Evolutionary conservation across 2,888 invertebrate species (phyloP).

Genomic region (Glyphotaelius pellucidus): DNA sequence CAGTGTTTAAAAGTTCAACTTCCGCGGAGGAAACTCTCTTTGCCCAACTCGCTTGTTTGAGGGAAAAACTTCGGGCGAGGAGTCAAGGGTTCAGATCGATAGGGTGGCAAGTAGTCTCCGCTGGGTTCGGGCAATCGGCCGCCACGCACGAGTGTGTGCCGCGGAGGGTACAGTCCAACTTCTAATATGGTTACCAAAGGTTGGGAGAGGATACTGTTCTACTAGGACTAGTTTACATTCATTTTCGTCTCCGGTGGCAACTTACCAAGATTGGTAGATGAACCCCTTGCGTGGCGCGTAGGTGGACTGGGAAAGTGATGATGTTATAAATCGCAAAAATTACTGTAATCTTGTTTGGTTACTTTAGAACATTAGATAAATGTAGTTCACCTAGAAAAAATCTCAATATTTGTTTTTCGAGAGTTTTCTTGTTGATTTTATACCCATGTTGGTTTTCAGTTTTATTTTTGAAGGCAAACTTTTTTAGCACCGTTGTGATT

Average conservation of each 20-base stretch:
- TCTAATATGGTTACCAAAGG: slow-evolving; percentile 28
- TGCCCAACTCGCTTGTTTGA: slow-evolving; percentile 37
- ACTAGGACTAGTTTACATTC: neutral
- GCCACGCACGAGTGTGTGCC: slow-evolving; percentile 18
- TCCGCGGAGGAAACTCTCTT: neutral
- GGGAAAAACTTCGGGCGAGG: slow-evolving; percentile 29
- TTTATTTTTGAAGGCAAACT: no score
- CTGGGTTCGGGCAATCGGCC: slow-evolving; percentile 32
- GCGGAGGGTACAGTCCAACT: neutral
- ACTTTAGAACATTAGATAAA: neutral
- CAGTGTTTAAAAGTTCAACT: slow-evolving; percentile 41
- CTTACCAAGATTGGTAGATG: neutral
- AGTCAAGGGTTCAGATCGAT: slow-evolving; percentile 41
- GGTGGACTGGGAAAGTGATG: neutral
- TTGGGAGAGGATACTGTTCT: neutral
- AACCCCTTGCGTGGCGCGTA: neutral
- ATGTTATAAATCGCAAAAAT: neutral
- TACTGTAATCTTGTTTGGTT: neutral
- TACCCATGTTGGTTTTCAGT: no score
- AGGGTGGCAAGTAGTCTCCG: slow-evolving; percentile 18
- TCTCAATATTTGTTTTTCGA: no score
- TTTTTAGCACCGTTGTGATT: no score
- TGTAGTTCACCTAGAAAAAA: neutral
- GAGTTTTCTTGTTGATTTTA: neutral
- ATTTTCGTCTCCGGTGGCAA: neutral